Conservation (phyloP, 2,113 vertebrate species). For the Drymodes brunneopygia region DNA sequence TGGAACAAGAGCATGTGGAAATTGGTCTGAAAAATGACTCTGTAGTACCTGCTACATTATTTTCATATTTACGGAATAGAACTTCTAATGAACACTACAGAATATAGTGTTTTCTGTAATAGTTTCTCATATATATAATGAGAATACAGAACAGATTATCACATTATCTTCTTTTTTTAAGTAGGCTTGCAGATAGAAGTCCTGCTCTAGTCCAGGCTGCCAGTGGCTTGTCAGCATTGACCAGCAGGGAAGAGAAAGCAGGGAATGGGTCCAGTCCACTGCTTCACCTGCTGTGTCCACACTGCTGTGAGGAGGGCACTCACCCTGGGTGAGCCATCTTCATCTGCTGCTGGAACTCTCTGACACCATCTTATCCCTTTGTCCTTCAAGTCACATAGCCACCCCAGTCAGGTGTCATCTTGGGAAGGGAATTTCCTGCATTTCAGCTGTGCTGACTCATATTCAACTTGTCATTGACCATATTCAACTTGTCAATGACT, state of each 20-base stretch:
- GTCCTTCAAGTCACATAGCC: not conserved
- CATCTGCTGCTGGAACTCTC: not conserved
- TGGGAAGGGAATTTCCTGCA: not conserved
- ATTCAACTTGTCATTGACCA: too few relatives aligned
- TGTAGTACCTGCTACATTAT: not conserved
- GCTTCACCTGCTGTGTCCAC: fast-evolving
- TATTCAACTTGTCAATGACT: too few relatives aligned
- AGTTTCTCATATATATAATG: not conserved
- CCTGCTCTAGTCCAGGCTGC: fast-evolving
- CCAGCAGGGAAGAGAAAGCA: not conserved
- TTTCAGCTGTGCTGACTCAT: not conserved
- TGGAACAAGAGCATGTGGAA: not conserved
- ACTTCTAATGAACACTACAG: not conserved
- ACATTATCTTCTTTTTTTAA: not conserved
- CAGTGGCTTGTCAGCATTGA: not conserved
- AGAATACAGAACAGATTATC: not conserved
- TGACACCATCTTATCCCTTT: not conserved
- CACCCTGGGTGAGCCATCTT: not conserved
- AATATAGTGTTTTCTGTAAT: not conserved
- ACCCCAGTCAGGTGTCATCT: not conserved
- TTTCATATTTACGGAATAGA: not conserved
- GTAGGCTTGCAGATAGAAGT: not conserved
- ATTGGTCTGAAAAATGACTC: not conserved
- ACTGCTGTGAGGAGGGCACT: not conserved
- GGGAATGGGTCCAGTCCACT: not conserved